Base-by-base conservation (phyloP, 2,113 vertebrate species). In the Corythaeola cristata region DNA sequence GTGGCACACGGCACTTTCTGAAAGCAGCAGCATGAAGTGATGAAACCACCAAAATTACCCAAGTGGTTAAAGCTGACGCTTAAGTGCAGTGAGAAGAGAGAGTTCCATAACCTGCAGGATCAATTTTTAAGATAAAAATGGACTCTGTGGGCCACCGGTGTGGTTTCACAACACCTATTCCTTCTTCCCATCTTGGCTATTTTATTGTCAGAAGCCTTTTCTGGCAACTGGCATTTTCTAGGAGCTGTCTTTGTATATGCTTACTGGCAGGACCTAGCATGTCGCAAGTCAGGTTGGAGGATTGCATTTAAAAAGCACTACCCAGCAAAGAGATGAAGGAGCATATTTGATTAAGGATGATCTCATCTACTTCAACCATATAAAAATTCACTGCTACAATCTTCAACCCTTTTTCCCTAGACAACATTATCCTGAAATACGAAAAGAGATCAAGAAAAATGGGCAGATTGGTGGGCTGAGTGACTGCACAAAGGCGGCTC, bases 321-420 rank as follows among this genome's bases (percentile, higher is more conserved):
- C 62, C n/a, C 89, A 62, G 86, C 44, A 39, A 93, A 78, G 86
- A 95, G 93, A 90, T 85, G 91, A 96, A 96, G 77, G 33, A 88
- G 86, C 66, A 62, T 74, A 78, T 71, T 52, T 92, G 71, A 92
- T 90, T 88, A 92, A 87, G 77, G 49, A 96, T 91, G 94, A 96
- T 75, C 77, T 96, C 94, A 96, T 85, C 94, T 72, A 35, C 80
- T 96, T 89, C 77, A 82, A 12, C 52, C 45, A 53, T 3, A 87
- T 44, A 75, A 96, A 96, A 90, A 92, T 39, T 86, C 87, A 78
- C 69, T 87, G 91, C 74, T 85, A 79, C 39, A 27, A 26, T 58
- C 77, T 93, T 68, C 71, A 73, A 26, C 11, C 22, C 22, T 79
- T 93, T 91, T 66, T 83, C 92, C 81, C 87, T 62, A 94, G 87